Evolutionary conservation across 2,797 vertebrate genomes (phyloP).

Genomic region (Tragelaphus eurycerus): DNA sequence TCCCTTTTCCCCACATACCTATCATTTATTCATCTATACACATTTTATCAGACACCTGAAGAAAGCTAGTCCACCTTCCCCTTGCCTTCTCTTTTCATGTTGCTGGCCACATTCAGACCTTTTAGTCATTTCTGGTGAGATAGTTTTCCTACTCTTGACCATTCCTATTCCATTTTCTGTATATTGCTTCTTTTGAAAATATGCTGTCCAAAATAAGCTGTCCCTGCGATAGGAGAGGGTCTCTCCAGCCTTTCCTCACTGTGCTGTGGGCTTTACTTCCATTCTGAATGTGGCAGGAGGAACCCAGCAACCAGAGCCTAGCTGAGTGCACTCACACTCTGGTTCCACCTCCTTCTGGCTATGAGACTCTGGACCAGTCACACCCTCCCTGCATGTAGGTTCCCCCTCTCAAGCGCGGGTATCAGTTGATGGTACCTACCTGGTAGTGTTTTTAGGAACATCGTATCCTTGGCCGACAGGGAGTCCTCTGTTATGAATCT

Average conservation of each 20-base stretch:
- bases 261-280: background rate
- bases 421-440: background rate
- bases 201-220: background rate
- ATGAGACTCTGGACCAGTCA: background rate
- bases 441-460: background rate
- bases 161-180: background rate
- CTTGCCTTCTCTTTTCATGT: background rate
- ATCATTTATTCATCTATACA: background rate
- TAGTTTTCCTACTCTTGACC: background rate
- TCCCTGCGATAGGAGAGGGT: background rate
- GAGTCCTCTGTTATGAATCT: background rate
- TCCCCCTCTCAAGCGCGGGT: background rate
- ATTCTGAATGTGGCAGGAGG: background rate
- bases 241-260: background rate
- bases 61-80: background rate
- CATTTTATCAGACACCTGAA: background rate
- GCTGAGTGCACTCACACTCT: background rate
- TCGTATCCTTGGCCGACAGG: background rate
- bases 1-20: too few relatives aligned
- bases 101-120: background rate
- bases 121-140: background rate
- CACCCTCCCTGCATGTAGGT: fast-evolving
- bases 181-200: background rate
- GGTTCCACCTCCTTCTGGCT: background rate
- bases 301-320: fast-evolving